phyloP scores from a whole-genome alignment of 2,888 invertebrate species.

The Himalopsyche tibetana region DNA sequence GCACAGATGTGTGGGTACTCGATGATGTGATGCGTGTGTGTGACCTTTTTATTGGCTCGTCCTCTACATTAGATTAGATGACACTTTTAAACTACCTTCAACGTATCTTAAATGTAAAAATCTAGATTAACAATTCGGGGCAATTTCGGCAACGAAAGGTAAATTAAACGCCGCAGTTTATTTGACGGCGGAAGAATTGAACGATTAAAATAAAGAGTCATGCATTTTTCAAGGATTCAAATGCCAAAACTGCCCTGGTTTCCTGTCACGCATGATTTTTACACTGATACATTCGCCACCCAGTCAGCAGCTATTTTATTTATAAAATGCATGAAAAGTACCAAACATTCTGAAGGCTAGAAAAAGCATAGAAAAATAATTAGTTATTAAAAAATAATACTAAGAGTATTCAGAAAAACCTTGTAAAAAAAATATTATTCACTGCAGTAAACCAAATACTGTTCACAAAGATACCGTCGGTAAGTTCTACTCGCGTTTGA shows the following conservation, averaged over 20 bases:
- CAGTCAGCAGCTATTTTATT: neutral
- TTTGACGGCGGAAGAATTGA: neutral
- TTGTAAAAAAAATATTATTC: conserved; percentile 4
- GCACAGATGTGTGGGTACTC: conserved; percentile 41
- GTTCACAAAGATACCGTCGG: neutral
- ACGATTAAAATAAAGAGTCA: neutral
- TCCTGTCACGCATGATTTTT: neutral
- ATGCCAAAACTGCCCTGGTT: neutral
- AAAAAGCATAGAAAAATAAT: conserved; percentile 43
- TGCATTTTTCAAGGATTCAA: neutral
- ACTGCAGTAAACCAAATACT: neutral
- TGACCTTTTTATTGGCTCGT: neutral
- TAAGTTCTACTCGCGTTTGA: neutral
- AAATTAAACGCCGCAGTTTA: neutral
- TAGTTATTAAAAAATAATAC: conserved; percentile 33
- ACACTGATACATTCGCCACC: conserved; percentile 2
- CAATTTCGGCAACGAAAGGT: neutral
- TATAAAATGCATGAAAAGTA: conserved; percentile 5
- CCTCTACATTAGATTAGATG: conserved; percentile 11
- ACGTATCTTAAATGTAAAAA: conserved; percentile 5
- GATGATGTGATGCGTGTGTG: conserved; percentile 26
- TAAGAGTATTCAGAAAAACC: conserved; percentile 8
- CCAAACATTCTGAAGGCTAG: conserved; percentile 27
- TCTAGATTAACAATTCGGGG: neutral
- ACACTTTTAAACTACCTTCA: conserved; percentile 24